These are phyloP conservation scores for Podarcis muralis DNA, from an alignment of 2,113 vertebrate genomes.

Conservation along the genomic window DNA sequence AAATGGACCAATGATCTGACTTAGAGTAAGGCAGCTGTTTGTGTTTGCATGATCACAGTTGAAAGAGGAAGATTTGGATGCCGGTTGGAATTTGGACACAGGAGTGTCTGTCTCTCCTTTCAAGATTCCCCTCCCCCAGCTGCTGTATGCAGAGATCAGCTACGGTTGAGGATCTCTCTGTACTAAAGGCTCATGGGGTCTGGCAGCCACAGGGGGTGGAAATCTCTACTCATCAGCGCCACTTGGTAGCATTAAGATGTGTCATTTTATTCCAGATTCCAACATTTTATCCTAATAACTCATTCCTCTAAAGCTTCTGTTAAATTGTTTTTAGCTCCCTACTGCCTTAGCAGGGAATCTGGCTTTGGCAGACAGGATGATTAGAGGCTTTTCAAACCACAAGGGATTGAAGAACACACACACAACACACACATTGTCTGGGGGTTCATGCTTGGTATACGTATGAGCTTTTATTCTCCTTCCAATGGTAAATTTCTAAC, in stretches of 20 bases:
- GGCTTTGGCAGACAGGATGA: conserved; percentile 54
- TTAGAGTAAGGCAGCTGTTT: neutral
- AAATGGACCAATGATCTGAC: neutral
- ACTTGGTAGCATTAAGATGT: conserved; percentile 19
- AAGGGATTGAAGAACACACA: neutral
- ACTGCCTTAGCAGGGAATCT: conserved; percentile 53
- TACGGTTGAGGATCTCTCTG: neutral
- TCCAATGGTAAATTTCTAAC: conserved; percentile 68
- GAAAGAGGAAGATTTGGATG: neutral
- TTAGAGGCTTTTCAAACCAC: conserved; percentile 53
- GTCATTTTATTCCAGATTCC: neutral
- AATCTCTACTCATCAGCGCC: neutral
- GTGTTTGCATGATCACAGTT: neutral
- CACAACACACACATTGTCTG: neutral
- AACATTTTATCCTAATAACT: conserved; percentile 42
- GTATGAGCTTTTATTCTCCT: conserved; percentile 22
- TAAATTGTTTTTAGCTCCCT: conserved; percentile 59
- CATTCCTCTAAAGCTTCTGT: conserved; percentile 41
- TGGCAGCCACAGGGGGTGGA: neutral
- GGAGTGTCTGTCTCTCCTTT: rapidly evolving
- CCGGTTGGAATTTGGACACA: neutral
- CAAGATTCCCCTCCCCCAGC: neutral
- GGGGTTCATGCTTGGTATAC: conserved; percentile 40
- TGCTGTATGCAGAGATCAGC: rapidly evolving
- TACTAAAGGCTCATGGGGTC: neutral